Percentiles rank a stretch among this genome's conserved stretches.
phyloP scores from a whole-genome alignment of 92 coral and sea anemone genomes.

The Zoanthus sansibaricus region DNA sequence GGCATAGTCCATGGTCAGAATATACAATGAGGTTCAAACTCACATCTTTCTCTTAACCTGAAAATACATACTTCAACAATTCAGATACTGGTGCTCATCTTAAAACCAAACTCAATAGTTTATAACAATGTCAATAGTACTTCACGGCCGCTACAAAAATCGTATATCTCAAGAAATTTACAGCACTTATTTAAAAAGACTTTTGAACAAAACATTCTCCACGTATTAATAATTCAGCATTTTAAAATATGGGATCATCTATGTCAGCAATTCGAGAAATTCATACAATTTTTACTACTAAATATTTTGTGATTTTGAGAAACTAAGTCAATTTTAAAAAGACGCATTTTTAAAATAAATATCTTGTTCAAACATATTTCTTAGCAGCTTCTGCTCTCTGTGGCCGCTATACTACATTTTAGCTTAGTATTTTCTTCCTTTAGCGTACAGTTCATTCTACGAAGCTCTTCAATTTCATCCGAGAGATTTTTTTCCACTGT shows the following conservation, averaged over 20 bases:
- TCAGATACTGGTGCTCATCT: conserved; percentile 1
- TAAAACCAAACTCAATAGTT: background rate
- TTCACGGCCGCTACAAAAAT: background rate
- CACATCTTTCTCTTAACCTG: conserved; percentile 41
- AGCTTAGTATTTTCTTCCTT: conserved; percentile 85
- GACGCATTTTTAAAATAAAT: background rate
- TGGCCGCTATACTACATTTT: conserved; percentile 45
- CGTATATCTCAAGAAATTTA: background rate
- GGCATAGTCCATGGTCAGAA: conserved; percentile 15
- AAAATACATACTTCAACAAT: conserved; percentile 36
- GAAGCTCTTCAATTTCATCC: conserved; percentile 75
- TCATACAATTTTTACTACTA: background rate
- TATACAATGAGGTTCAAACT: conserved; percentile 38
- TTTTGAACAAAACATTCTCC: background rate
- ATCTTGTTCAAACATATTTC: background rate
- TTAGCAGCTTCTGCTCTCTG: conserved; percentile 41
- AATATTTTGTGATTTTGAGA: background rate
- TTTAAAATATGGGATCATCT: conserved; percentile 18
- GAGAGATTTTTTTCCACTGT: conserved; percentile 37
- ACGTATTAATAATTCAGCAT: conserved; percentile 20
- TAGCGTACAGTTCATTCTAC: conserved; percentile 68
- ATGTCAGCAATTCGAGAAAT: conserved; percentile 8
- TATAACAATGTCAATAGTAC: background rate
- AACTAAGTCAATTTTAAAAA: background rate
- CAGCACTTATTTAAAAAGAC: background rate